Evolutionary conservation across 2,113 vertebrate species (phyloP).

Genomic region (Oncorhynchus clarkii): DNA sequence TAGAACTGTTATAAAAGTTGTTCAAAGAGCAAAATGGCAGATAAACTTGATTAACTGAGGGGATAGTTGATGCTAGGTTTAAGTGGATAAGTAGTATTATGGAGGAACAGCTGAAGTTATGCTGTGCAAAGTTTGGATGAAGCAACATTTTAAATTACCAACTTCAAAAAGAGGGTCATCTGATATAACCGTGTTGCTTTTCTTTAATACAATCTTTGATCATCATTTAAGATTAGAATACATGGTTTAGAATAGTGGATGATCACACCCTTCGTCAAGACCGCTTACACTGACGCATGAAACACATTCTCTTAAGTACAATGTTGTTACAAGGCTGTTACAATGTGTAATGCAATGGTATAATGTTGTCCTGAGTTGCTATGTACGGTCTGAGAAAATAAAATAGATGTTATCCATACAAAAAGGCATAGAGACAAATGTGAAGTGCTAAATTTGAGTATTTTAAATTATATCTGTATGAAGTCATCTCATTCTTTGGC

Average conservation of each 20-base stretch:
- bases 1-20: too few relatives aligned
- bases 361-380: slow-evolving; percentile 62
- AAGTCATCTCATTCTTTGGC: slow-evolving; percentile 59
- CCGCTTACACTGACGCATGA: slow-evolving; percentile 27
- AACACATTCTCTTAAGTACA: slow-evolving; percentile 13
- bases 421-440: slow-evolving; percentile 2
- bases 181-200: background rate
- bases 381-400: slow-evolving; percentile 1
- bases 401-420: slow-evolving; percentile 16
- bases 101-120: too few relatives aligned
- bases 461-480: slow-evolving; percentile 25
- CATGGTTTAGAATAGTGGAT: background rate
- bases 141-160: too few relatives aligned
- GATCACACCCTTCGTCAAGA: slow-evolving; percentile 17
- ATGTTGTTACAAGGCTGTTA: slow-evolving; percentile 18
- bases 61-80: too few relatives aligned
- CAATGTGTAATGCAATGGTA: slow-evolving; percentile 28
- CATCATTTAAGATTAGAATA: background rate
- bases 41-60: too few relatives aligned
- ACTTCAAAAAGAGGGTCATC: too few relatives aligned
- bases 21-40: too few relatives aligned
- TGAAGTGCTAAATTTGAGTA: slow-evolving; percentile 32
- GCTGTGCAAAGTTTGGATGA: too few relatives aligned
- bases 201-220: background rate
- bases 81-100: too few relatives aligned